phyloP scores from a whole-genome alignment of 2,113 vertebrate species.

The Macquaria ambigua region DNA sequence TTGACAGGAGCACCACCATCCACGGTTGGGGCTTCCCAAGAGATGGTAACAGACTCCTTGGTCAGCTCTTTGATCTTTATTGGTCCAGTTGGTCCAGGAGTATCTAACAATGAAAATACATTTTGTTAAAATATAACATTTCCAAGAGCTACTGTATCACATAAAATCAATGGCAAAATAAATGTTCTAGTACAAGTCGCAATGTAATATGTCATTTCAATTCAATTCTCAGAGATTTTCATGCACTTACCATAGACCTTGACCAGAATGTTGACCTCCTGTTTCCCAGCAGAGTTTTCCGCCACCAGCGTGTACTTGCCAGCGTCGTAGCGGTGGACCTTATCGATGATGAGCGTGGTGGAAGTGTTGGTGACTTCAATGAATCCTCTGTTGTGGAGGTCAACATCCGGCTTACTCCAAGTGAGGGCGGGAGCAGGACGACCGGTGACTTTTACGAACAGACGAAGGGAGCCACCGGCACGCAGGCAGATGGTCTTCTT shows the following conservation, averaged over 20 bases:
- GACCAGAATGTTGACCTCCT: constrained; percentile 93
- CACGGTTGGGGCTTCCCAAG: constrained; percentile 94
- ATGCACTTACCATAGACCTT: constrained; percentile 94
- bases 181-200: not conserved
- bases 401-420: constrained; percentile 93
- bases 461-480: constrained; percentile 91
- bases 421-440: constrained; percentile 91
- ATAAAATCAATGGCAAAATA: not conserved
- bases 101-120: constrained; percentile 84
- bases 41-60: constrained; percentile 92
- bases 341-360: constrained; percentile 93
- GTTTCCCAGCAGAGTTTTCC: constrained; percentile 96
- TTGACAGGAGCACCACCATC: constrained; percentile 97
- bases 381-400: constrained; percentile 92
- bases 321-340: constrained; percentile 97
- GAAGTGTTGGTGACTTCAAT: constrained; percentile 93
- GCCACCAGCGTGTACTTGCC: constrained; percentile 95
- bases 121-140: not conserved
- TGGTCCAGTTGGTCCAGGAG: constrained; percentile 93
- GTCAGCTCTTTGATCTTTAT: constrained; percentile 94
- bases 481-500: constrained; percentile 95
- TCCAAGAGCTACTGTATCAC: not conserved
- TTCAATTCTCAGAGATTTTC: not conserved
- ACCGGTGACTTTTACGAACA: constrained; percentile 92
- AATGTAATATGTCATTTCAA: not conserved